Percentiles rank a stretch among this genome's conserved stretches.
Conservation (phyloP, 1,140 invertebrate species). For the Drosophila mauritiana region DNA sequence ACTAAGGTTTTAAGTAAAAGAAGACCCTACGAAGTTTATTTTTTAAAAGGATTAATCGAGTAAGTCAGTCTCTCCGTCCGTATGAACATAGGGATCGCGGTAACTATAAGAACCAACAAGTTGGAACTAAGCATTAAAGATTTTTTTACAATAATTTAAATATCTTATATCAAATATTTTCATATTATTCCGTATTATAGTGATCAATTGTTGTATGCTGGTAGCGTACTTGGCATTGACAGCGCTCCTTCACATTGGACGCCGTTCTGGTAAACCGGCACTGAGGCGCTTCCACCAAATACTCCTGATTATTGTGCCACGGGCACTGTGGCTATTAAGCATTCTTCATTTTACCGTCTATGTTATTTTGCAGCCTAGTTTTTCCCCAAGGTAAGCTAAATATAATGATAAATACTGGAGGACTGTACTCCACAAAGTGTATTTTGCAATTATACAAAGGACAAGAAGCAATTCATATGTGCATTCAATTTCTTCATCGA, state of each 20-base stretch:
- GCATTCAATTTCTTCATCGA: background rate
- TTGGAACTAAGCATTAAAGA: background rate
- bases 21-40: too few species aligned
- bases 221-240: constrained; percentile 59
- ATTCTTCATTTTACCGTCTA: constrained; percentile 66
- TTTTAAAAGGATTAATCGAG: too few species aligned
- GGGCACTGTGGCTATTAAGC: constrained; percentile 58
- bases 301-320: constrained; percentile 56
- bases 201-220: constrained; percentile 69
- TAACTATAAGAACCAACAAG: too few species aligned
- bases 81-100: too few species aligned
- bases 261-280: constrained; percentile 53
- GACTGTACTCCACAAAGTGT: too few species aligned
- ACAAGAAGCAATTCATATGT: too few species aligned
- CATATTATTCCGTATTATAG: constrained; percentile 14
- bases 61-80: too few species aligned
- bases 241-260: constrained; percentile 60
- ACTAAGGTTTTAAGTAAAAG: too few species aligned
- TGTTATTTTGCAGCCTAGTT: constrained; percentile 60
- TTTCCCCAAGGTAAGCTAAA: constrained; percentile 56
- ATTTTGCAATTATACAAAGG: too few species aligned
- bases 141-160: background rate
- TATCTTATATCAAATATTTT: background rate
- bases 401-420: too few species aligned
- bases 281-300: constrained; percentile 53